phyloP scores from a whole-genome alignment of 2,797 vertebrate genomes.

The Merluccius polli region DNA sequence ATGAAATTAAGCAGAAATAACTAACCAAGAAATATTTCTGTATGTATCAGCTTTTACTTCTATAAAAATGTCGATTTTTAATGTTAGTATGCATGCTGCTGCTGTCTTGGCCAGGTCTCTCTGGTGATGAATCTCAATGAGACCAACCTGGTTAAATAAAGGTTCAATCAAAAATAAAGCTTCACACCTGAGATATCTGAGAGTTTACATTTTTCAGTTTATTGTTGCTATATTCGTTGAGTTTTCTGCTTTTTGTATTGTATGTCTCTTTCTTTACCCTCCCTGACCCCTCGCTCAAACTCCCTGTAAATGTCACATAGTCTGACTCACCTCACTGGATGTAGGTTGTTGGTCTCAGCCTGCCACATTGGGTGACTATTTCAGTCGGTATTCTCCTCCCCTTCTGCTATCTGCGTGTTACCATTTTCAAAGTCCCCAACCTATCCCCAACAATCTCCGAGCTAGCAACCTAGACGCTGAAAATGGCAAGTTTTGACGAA shows the following conservation, averaged over 20 bases:
- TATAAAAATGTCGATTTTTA: background rate
- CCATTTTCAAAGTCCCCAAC: no score
- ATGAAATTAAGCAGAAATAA: background rate
- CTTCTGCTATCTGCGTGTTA: no score
- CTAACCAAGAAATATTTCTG: background rate
- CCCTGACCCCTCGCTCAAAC: background rate
- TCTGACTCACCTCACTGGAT: no score
- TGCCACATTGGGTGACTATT: no score
- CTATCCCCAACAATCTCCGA: no score
- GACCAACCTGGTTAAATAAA: background rate
- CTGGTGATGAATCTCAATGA: background rate
- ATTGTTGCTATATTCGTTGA: background rate
- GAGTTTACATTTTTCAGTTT: background rate
- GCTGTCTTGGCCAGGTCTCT: background rate
- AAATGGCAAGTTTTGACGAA: no score
- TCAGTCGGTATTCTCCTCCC: no score
- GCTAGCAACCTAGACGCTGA: no score
- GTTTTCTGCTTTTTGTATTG: background rate
- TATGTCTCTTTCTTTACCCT: background rate
- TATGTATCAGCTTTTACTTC: background rate
- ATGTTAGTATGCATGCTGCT: background rate
- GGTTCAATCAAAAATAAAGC: background rate
- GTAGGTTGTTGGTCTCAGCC: no score
- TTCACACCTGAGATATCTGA: background rate
- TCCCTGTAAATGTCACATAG: no score